These are phyloP conservation scores for Plectrocnemia conspersa DNA, from an alignment of 1,140 invertebrate genomes.

Conservation along the genomic window DNA sequence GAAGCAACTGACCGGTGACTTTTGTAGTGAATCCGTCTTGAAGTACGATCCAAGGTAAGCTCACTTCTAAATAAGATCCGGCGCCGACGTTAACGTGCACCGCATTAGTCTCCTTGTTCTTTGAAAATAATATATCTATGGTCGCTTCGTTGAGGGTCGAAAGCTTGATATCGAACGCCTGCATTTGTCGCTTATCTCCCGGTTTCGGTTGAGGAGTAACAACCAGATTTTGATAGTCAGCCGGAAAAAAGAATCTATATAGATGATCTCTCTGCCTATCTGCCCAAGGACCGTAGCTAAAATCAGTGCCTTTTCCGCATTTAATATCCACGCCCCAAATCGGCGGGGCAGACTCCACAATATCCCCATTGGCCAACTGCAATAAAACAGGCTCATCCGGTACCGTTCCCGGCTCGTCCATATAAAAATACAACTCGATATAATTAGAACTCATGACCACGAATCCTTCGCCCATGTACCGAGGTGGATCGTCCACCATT, in stretches of 20 bases:
- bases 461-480: constrained; percentile 98
- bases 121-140: constrained; percentile 93
- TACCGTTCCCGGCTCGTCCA: constrained; percentile 89
- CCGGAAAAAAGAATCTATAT: constrained; percentile 95
- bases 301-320: constrained; percentile 94
- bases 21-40: constrained; percentile 84
- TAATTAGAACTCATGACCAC: constrained; percentile 93
- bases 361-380: constrained; percentile 88
- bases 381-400: constrained; percentile 85
- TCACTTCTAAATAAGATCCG: constrained; percentile 91
- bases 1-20: constrained; percentile 87
- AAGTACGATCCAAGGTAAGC: constrained; percentile 87
- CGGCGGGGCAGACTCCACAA: constrained; percentile 84
- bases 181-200: constrained; percentile 81
- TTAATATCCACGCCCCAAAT: constrained; percentile 95
- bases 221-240: constrained; percentile 74
- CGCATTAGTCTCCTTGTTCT: constrained; percentile 94
- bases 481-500: constrained; percentile 88
- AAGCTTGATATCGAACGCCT: constrained; percentile 88
- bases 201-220: constrained; percentile 73
- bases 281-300: constrained; percentile 98
- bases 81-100: constrained; percentile 90
- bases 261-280: constrained; percentile 93
- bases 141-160: constrained; percentile 88
- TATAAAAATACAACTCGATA: constrained; percentile 92